Percentiles rank a stretch among this genome's conserved stretches.
Conservation (phyloP, 2,113 vertebrate species). For the Dipodomys merriami region DNA sequence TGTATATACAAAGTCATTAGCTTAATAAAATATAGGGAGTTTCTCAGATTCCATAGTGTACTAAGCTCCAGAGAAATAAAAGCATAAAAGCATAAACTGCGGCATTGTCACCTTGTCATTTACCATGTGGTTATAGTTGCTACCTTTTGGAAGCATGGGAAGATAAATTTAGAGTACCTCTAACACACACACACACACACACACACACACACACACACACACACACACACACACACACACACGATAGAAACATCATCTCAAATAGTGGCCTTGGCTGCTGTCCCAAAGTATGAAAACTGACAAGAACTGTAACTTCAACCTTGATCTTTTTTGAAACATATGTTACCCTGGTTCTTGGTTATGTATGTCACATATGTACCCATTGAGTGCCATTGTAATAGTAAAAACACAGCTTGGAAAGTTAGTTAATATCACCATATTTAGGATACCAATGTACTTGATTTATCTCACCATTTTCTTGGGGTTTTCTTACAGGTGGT, state of each 20-base stretch:
- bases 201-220: not conserved
- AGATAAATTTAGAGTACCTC: not conserved
- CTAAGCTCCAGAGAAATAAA: not conserved
- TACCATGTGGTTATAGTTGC: not conserved
- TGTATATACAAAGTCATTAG: not conserved
- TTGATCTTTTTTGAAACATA: not conserved
- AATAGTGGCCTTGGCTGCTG: not conserved
- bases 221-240: not conserved
- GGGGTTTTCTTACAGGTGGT: conserved; percentile 90
- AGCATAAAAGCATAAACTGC: not conserved
- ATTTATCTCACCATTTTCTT: not conserved
- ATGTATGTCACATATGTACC: not conserved
- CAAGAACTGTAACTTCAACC: not conserved
- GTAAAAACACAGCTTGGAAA: not conserved
- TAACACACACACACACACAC: too few relatives aligned
- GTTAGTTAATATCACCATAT: not conserved
- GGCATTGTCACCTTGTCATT: not conserved
- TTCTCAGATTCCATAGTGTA: not conserved
- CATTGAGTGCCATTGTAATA: not conserved
- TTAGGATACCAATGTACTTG: not conserved
- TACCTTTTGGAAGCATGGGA: not conserved
- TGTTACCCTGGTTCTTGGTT: not conserved
- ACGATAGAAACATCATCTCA: not conserved
- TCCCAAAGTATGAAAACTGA: not conserved
- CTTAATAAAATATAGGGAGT: not conserved